Percentiles rank a stretch among this genome's conserved stretches.
Conservation (phyloP, 2,797 vertebrate species). For the Acridotheres tristis region DNA sequence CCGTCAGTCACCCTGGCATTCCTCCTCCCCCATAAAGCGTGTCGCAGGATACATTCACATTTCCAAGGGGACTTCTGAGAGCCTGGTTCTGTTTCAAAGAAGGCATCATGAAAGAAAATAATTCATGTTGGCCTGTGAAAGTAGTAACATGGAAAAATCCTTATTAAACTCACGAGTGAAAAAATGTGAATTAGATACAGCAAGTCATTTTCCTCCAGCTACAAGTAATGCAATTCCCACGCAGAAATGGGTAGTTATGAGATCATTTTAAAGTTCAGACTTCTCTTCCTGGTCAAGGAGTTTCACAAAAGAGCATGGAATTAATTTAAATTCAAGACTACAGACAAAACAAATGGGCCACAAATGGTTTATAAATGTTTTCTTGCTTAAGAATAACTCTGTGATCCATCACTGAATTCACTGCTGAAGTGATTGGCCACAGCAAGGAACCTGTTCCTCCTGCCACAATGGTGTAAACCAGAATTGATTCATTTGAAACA, state of each 20-base stretch:
- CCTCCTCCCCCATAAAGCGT: background rate
- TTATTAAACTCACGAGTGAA: background rate
- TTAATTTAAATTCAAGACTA: slow-evolving; percentile 26
- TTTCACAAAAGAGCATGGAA: slow-evolving; percentile 8
- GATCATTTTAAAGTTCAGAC: slow-evolving; percentile 1
- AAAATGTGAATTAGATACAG: background rate
- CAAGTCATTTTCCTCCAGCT: background rate
- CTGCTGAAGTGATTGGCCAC: background rate
- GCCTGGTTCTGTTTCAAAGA: slow-evolving; percentile 15
- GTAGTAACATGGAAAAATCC: background rate
- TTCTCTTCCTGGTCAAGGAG: background rate
- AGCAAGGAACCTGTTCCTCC: background rate
- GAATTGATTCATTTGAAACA: background rate
- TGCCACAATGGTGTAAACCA: background rate
- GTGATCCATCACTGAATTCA: background rate
- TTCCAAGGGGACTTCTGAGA: slow-evolving; percentile 1
- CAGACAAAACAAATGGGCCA: background rate
- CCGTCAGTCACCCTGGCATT: background rate
- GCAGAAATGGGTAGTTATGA: background rate
- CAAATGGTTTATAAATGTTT: slow-evolving; percentile 27
- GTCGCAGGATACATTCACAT: slow-evolving; percentile 7
- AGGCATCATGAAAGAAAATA: background rate
- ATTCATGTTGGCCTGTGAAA: background rate
- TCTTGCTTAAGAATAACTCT: slow-evolving; percentile 21
- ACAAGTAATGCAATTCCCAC: background rate